These are phyloP conservation scores for Embiotoca jacksoni DNA, from an alignment of 2,113 vertebrate species.

Conservation along the genomic window DNA sequence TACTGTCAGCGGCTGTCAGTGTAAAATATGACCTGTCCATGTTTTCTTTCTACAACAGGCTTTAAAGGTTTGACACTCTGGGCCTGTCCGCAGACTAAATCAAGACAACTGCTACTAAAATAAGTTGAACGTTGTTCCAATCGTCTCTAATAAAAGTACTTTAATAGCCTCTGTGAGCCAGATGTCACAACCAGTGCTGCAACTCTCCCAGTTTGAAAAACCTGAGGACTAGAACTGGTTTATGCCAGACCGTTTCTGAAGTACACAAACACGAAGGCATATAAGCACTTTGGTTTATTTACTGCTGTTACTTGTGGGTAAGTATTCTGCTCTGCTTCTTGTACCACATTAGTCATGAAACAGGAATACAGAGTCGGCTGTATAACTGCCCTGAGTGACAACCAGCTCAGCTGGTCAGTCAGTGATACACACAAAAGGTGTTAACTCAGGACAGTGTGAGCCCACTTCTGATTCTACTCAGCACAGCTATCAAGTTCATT, in stretches of 20 bases:
- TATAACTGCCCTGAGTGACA: background rate
- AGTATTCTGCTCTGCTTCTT: background rate
- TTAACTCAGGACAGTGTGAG: too few species aligned
- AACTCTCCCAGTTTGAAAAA: constrained; percentile 1
- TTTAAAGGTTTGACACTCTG: background rate
- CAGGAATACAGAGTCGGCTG: background rate
- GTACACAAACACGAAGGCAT: constrained; percentile 4
- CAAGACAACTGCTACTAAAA: background rate
- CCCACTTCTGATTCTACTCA: too few species aligned
- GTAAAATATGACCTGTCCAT: background rate
- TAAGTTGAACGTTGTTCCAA: background rate
- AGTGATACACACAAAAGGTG: too few species aligned
- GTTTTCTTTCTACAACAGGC: background rate
- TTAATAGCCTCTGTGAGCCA: background rate
- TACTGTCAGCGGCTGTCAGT: constrained; percentile 6
- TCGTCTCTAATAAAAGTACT: background rate
- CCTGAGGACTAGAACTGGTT: background rate
- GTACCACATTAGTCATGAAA: background rate
- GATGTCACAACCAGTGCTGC: background rate
- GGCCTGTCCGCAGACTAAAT: background rate
- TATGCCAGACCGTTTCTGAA: background rate
- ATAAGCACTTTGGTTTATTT: background rate
- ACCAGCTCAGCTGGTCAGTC: too few species aligned
- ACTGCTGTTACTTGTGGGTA: background rate
- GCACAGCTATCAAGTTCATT: too few species aligned